A percentile compares a stretch with the other conserved stretches of the same genome.
phyloP scores from a whole-genome alignment of 2,113 vertebrate genomes.

The Orcinus orca region DNA sequence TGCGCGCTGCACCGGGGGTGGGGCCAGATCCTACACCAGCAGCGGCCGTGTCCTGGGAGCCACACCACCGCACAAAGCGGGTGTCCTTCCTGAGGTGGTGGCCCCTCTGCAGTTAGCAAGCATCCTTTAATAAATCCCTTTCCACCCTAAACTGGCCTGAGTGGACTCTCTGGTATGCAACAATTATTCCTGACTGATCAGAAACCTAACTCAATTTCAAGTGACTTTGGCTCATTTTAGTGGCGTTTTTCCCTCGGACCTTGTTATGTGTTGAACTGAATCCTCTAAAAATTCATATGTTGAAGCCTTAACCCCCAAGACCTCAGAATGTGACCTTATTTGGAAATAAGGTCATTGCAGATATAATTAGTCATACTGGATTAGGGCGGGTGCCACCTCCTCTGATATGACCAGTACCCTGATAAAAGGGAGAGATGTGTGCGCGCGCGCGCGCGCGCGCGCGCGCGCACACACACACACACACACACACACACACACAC shows the following conservation, averaged over 20 bases:
- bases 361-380: not conserved
- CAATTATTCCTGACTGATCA: not conserved
- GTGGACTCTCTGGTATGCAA: not conserved
- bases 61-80: accelerated
- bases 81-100: not conserved
- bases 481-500: not conserved
- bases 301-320: not conserved
- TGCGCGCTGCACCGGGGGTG: accelerated
- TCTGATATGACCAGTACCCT: not conserved
- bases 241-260: not conserved
- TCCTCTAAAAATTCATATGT: not conserved
- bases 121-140: not conserved
- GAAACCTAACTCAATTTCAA: not conserved
- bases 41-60: not conserved
- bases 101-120: not conserved
- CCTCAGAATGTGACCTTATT: not conserved
- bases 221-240: not conserved
- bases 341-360: not conserved
- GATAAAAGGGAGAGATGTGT: not conserved
- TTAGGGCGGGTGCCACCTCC: no score
- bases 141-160: not conserved
- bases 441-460: accelerated
- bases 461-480: not conserved
- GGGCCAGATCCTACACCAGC: not conserved
- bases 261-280: not conserved